Evolutionary conservation across 2,797 vertebrate genomes (phyloP).

Genomic region (Acanthornis magna): DNA sequence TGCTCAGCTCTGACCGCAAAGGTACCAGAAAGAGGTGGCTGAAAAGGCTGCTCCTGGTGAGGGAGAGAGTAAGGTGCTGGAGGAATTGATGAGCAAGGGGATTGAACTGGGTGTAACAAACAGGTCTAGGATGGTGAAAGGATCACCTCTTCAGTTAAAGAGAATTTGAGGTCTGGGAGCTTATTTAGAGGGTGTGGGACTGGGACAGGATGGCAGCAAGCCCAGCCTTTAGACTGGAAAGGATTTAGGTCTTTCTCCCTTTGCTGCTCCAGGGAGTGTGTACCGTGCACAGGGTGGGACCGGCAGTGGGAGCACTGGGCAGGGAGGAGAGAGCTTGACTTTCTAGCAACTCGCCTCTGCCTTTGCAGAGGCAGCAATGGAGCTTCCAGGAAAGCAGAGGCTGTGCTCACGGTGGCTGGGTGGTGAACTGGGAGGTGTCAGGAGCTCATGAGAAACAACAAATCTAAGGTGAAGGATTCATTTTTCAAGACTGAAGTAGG

Average conservation of each 20-base stretch:
- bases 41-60: background rate
- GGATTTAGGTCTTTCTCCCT: background rate
- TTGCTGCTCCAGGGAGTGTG: background rate
- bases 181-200: background rate
- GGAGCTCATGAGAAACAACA: background rate
- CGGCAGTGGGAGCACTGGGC: background rate
- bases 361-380: fast-evolving
- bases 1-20: background rate
- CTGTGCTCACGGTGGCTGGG: background rate
- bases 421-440: background rate
- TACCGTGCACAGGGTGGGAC: fast-evolving
- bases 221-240: background rate
- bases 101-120: background rate
- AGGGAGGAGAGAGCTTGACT: background rate
- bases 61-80: background rate
- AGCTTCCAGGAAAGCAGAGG: background rate
- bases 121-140: background rate
- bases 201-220: background rate
- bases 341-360: background rate
- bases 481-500: background rate
- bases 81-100: background rate
- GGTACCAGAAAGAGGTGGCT: background rate
- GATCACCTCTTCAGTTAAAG: background rate
- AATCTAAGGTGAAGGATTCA: background rate
- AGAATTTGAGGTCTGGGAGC: background rate